Evolutionary conservation across 2,797 vertebrate genomes (phyloP).

Genomic region (Mallotus villosus): DNA sequence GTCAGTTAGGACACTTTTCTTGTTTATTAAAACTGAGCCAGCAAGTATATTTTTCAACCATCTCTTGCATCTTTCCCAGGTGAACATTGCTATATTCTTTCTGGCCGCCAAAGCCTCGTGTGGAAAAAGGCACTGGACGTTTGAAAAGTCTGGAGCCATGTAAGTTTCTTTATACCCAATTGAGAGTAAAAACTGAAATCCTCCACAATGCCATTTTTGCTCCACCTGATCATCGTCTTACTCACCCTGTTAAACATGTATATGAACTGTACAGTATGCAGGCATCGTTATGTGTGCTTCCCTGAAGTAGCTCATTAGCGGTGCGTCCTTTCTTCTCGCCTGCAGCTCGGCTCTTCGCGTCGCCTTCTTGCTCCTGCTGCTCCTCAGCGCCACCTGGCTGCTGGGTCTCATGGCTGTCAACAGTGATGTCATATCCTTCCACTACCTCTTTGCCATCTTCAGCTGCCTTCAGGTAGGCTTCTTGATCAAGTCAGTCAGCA

Average conservation of each 20-base stretch:
- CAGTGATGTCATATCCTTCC: conserved; percentile 78
- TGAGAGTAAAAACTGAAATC: not conserved
- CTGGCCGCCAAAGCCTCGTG: conserved; percentile 81
- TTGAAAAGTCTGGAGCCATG: conserved; percentile 78
- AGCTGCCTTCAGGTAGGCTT: conserved; percentile 81
- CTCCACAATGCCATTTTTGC: too few relatives aligned
- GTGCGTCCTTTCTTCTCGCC: not conserved
- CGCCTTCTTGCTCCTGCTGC: conserved; percentile 78
- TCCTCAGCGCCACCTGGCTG: conserved; percentile 84
- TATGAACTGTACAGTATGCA: too few relatives aligned
- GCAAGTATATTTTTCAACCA: not conserved
- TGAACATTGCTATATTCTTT: conserved; percentile 80
- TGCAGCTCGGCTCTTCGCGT: conserved; percentile 76
- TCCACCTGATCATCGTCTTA: too few relatives aligned
- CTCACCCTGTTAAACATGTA: too few relatives aligned
- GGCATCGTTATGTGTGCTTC: too few relatives aligned
- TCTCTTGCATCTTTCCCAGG: conserved; percentile 56
- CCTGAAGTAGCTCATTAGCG: too few relatives aligned
- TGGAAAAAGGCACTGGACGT: conserved; percentile 73
- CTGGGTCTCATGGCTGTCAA: conserved; percentile 86
- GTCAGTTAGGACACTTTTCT: not conserved
- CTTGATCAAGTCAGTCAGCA: not conserved
- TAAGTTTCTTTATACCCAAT: conserved; percentile 64
- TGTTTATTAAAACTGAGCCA: not conserved
- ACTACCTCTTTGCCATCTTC: conserved; percentile 85